These are phyloP conservation scores for Julus scanicus DNA, from an alignment of 2,888 invertebrate genomes.

Conservation along the genomic window DNA sequence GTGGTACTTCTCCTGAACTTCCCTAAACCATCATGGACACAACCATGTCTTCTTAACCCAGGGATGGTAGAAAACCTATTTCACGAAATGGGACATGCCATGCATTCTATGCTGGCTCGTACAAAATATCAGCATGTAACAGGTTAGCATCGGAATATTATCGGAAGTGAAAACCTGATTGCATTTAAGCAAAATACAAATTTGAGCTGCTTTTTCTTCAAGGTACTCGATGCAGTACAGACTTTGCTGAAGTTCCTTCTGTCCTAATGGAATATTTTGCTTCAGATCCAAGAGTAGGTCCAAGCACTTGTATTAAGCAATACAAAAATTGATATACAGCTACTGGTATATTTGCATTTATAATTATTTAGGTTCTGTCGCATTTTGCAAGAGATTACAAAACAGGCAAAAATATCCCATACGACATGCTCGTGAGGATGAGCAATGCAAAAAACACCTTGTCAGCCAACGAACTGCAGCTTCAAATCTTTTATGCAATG, in stretches of 20 bases:
- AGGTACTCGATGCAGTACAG: slow-evolving; percentile 96
- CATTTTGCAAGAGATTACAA: slow-evolving; percentile 91
- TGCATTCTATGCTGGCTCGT: slow-evolving; percentile 97
- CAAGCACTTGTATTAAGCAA: neutral
- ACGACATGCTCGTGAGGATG: slow-evolving; percentile 80
- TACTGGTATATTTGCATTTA: neutral
- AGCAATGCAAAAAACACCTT: slow-evolving; percentile 89
- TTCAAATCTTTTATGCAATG: slow-evolving; percentile 91
- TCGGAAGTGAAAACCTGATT: no score
- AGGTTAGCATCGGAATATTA: slow-evolving; percentile 61
- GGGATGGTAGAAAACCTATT: slow-evolving; percentile 94
- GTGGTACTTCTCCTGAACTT: slow-evolving; percentile 94
- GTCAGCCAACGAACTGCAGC: slow-evolving; percentile 86
- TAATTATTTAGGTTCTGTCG: slow-evolving; percentile 74
- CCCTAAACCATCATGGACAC: slow-evolving; percentile 78
- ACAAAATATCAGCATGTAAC: slow-evolving; percentile 97
- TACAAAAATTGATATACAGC: neutral
- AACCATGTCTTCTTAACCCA: slow-evolving; percentile 83
- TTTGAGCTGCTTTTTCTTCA: neutral
- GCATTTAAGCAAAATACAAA: no score
- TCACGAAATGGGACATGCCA: slow-evolving; percentile 99
- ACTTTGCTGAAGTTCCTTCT: slow-evolving; percentile 99
- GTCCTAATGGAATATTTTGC: slow-evolving; percentile 98
- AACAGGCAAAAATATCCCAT: slow-evolving; percentile 85
- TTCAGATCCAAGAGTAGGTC: slow-evolving; percentile 78